A percentile compares a stretch with the other conserved stretches of the same genome.
Evolutionary conservation across 2,797 vertebrate species (phyloP).

Genomic region (Anas bahamensis): DNA sequence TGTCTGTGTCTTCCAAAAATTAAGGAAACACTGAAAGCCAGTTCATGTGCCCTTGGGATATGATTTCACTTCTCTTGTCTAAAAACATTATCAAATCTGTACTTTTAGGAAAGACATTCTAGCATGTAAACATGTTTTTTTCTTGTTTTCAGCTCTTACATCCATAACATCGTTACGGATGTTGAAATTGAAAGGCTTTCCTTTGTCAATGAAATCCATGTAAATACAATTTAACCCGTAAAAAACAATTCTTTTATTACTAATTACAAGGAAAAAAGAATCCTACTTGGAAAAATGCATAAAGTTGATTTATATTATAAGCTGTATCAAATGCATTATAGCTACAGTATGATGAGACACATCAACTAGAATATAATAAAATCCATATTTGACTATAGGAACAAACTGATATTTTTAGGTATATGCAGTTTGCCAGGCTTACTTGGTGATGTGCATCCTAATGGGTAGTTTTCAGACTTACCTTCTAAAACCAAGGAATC

Average conservation of each 20-base stretch:
- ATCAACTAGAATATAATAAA: background rate
- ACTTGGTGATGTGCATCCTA: background rate
- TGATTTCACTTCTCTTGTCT: background rate
- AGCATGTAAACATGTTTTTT: background rate
- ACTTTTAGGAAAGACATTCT: background rate
- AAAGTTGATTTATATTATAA: background rate
- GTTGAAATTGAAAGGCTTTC: background rate
- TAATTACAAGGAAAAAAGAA: background rate
- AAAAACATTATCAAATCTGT: background rate
- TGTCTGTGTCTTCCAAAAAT: constrained; percentile 3
- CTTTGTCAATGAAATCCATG: background rate
- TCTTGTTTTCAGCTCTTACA: background rate
- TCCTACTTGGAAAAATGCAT: background rate
- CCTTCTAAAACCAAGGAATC: background rate
- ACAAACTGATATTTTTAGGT: background rate
- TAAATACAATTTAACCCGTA: background rate
- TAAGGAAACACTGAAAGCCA: background rate
- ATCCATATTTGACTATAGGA: background rate
- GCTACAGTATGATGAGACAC: background rate
- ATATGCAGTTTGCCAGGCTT: background rate
- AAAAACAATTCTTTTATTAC: background rate
- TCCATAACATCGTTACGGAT: background rate
- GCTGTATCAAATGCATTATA: background rate
- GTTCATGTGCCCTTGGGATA: background rate
- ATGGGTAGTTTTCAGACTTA: background rate